phyloP scores from a whole-genome alignment of 1,140 invertebrate species.

The Heliconius hermathena region DNA sequence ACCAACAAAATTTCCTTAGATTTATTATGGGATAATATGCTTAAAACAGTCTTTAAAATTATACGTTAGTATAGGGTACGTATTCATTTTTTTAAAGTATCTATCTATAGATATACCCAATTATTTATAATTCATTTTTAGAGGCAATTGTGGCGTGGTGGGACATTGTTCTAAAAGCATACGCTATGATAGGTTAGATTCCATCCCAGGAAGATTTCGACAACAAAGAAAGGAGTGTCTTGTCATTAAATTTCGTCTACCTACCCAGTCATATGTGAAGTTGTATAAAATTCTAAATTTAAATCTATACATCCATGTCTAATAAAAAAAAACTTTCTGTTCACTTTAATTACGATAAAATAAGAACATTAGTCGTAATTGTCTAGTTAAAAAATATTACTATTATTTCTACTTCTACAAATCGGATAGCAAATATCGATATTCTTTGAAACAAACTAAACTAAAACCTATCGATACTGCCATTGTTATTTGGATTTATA shows the following conservation, averaged over 20 bases:
- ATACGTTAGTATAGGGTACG: not conserved
- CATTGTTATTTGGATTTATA: conserved; percentile 43
- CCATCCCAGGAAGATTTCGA: not conserved
- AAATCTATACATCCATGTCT: too few species aligned
- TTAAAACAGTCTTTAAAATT: not conserved
- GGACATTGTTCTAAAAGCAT: too few species aligned
- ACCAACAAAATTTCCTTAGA: conserved; percentile 36
- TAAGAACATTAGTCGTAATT: too few species aligned
- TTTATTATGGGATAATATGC: conserved; percentile 16
- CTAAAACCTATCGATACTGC: conserved; percentile 19
- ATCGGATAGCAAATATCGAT: conserved; percentile 16
- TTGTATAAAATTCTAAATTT: too few species aligned
- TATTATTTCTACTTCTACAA: not conserved
- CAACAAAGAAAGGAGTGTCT: not conserved
- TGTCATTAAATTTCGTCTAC: not conserved
- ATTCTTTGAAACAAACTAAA: conserved; percentile 20
- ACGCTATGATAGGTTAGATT: too few species aligned
- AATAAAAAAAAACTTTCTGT: too few species aligned
- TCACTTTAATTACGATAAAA: too few species aligned
- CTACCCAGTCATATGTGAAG: not conserved
- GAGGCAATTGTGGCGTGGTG: too few species aligned
- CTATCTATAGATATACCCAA: too few species aligned
- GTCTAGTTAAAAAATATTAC: too few species aligned
- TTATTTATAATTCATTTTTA: too few species aligned
- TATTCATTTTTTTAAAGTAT: too few species aligned